A percentile compares a stretch with the other conserved stretches of the same genome.
Evolutionary conservation across 2,113 vertebrate species (phyloP).

Genomic region (Calyptomena viridis): DNA sequence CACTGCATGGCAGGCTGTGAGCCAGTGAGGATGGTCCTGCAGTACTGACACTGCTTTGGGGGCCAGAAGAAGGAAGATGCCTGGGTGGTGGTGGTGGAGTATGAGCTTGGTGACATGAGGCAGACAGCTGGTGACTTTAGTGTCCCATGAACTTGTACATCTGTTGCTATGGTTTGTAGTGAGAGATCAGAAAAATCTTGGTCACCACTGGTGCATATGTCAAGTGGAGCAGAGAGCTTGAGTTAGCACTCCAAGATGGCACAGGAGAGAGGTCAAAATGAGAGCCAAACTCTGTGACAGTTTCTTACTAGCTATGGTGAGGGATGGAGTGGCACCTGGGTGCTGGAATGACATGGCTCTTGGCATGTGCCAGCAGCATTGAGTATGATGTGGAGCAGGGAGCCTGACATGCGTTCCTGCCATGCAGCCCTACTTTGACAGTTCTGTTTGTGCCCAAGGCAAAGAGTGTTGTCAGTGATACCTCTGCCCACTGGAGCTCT

Average conservation of each 20-base stretch:
- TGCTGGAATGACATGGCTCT: neutral
- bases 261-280: neutral
- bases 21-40: neutral
- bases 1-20: neutral
- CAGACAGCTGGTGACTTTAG: neutral
- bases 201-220: neutral
- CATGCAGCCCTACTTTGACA: neutral
- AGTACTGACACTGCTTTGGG: neutral
- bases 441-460: neutral
- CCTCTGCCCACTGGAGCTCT: neutral
- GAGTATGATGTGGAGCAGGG: neutral
- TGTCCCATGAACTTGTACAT: neutral
- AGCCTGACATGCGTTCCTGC: neutral
- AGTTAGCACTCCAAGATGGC: neutral
- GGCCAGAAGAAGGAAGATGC: neutral
- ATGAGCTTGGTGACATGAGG: neutral
- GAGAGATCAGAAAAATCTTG: neutral
- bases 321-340: neutral
- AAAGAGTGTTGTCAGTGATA: neutral
- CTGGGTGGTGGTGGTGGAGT: neutral
- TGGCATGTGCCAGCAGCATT: neutral
- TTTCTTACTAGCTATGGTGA: neutral
- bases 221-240: neutral
- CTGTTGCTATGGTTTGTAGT: neutral
- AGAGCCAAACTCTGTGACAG: neutral